phyloP scores from a whole-genome alignment of 2,888 invertebrate species.

The Metopia argyrocephala region DNA sequence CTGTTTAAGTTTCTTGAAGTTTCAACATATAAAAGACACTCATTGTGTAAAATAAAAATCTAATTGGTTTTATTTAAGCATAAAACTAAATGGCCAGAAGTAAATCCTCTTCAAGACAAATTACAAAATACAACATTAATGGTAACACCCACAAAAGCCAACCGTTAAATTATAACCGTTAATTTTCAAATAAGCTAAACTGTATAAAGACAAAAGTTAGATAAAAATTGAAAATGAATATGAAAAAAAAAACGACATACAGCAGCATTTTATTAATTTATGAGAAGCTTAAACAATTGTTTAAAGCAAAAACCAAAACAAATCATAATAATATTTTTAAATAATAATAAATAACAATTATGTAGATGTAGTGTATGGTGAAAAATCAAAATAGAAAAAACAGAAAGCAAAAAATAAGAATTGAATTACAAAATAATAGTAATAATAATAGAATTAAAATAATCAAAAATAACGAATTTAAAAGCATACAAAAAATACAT shows the following conservation, averaged over 20 bases:
- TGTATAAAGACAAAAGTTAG: constrained; percentile 33
- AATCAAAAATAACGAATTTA: constrained; percentile 53
- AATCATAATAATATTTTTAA: constrained; percentile 40
- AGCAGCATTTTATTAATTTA: constrained; percentile 64
- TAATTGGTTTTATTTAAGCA: constrained; percentile 42
- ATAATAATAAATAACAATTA: constrained; percentile 63
- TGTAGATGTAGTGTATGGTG: constrained; percentile 33
- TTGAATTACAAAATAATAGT: constrained; percentile 55
- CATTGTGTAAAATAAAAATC: constrained; percentile 7
- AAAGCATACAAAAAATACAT: constrained; percentile 36
- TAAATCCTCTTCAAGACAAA: constrained; percentile 62
- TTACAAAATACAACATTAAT: constrained; percentile 57
- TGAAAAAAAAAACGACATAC: constrained; percentile 37
- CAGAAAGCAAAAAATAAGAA: neutral
- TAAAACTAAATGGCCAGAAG: constrained; percentile 18
- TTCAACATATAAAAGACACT: constrained; percentile 15
- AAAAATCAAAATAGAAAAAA: constrained; percentile 8
- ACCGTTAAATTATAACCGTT: constrained; percentile 39
- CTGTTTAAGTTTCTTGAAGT: neutral
- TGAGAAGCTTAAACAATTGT: constrained; percentile 63
- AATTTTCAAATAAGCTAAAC: constrained; percentile 46
- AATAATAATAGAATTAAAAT: constrained; percentile 59
- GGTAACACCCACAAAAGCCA: constrained; percentile 52
- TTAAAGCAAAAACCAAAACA: constrained; percentile 24
- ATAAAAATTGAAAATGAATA: constrained; percentile 1